Base-by-base conservation (phyloP, 2,797 vertebrate genomes). In the Pampus argenteus region DNA sequence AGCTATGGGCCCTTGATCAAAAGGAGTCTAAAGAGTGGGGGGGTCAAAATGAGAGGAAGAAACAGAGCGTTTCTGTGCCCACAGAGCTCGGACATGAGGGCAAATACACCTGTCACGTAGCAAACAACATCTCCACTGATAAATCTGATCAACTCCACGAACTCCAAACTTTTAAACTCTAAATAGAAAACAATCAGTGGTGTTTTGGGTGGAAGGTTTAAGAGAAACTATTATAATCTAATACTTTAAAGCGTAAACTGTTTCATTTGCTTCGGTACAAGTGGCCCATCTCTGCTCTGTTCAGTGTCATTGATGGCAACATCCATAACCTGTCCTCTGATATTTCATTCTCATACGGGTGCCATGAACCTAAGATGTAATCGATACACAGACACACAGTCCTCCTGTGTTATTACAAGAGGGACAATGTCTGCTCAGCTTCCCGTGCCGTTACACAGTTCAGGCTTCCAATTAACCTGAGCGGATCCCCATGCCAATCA, bases 391-490 rank as follows among this genome's bases (percentile, higher is more conserved):
- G 90, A 93, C 93, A 92, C 90, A 90, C 88, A 88, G 86, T 79
- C 84, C 91, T 88, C 83, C 89, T 87, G 92, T 93, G 93, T 94
- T 93, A 93, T 94, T 93, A 91, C 91, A 92, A 91, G 90, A 86
- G 84, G 93, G 93, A 91, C 90, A 89, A 92, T 92, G 91, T 94
- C 89, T 91, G 90, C 90, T 93, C 88, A 90, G 94, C 88, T 93
- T 92, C 94, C 92, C 92, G 86, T 91, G 92, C 94, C 84, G 92
- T 95, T 95, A 93, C 93, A 94, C 94, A 95, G 94, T 95, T 95
- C 95, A 95, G 94, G 90, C 93, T 95, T 95, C 95, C 94, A 95
- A 95, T 95, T 95, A 95, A 95, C 95, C 95, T 94, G 94, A 93
- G 94, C 92, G 91, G 92, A 93, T 94, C 91, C 90, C 92, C 93